phyloP scores from a whole-genome alignment of 2,888 invertebrate genomes.

The Dermolepida albohirtum region DNA sequence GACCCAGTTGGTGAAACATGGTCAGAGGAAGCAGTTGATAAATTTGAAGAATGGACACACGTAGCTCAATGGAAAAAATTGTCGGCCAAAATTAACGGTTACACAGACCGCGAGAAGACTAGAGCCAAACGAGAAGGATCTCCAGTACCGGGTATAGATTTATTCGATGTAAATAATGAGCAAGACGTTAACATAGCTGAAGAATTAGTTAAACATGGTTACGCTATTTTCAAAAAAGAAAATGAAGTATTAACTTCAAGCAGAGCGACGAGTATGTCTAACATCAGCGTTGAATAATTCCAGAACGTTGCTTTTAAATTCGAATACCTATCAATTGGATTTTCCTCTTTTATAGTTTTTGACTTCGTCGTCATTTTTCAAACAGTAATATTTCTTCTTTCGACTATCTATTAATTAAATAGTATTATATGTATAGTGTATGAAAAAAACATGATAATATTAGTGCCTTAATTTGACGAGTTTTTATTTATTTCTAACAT shows the following conservation, averaged over 20 bases:
- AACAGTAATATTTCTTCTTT: background rate
- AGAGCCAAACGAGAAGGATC: constrained; percentile 72
- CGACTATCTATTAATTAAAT: constrained; percentile 1
- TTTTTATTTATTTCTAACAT: background rate
- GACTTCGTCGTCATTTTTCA: background rate
- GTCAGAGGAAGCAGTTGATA: constrained; percentile 73
- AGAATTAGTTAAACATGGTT: constrained; percentile 71
- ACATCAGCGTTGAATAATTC: constrained; percentile 55
- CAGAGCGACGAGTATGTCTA: constrained; percentile 58
- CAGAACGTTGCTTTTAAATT: background rate
- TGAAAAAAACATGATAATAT: constrained; percentile 10
- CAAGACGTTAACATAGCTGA: constrained; percentile 73
- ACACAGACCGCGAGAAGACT: constrained; percentile 69
- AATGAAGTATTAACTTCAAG: constrained; percentile 42
- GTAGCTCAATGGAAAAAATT: constrained; percentile 85
- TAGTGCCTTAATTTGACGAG: constrained; percentile 26
- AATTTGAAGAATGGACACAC: constrained; percentile 78
- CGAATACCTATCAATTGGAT: no score
- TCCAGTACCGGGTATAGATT: constrained; percentile 81
- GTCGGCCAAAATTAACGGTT: constrained; percentile 80
- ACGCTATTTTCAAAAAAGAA: constrained; percentile 66
- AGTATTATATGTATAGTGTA: constrained; percentile 13
- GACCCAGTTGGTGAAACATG: constrained; percentile 68
- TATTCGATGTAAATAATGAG: constrained; percentile 78
- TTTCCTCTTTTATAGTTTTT: background rate